Evolutionary conservation across 2,113 vertebrate genomes (phyloP).

Genomic region (Passer montanus): DNA sequence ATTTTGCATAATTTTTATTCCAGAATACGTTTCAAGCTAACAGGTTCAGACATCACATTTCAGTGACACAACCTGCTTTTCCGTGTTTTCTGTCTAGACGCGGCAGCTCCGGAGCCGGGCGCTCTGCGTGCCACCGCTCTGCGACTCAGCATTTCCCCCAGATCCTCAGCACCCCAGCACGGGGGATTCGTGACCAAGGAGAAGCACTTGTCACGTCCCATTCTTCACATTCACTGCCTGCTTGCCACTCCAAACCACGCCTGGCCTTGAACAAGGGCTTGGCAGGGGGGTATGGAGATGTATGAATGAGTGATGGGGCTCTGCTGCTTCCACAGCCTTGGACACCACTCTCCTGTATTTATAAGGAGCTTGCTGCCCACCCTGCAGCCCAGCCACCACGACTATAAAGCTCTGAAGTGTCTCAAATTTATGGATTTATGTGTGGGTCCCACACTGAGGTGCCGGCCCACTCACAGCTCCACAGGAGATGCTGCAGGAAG

Average conservation of each 20-base stretch:
- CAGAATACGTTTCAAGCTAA: conserved; percentile 63
- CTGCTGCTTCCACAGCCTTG: background rate
- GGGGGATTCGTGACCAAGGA: background rate
- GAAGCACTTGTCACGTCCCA: conserved; percentile 5
- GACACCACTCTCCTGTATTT: rapidly evolving
- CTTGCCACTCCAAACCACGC: background rate
- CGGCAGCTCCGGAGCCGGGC: background rate
- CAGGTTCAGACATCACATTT: conserved; percentile 58
- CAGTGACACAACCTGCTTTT: conserved; percentile 52
- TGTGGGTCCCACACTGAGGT: conserved; percentile 24
- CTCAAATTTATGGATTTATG: conserved; percentile 71
- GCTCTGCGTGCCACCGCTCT: background rate
- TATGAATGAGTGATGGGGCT: rapidly evolving
- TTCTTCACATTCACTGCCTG: background rate
- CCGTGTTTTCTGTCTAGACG: conserved; percentile 47
- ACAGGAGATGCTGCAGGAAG: conserved; percentile 5
- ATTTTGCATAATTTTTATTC: conserved; percentile 57
- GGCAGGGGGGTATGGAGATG: rapidly evolving
- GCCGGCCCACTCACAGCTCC: background rate
- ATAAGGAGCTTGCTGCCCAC: background rate
- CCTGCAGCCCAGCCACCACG: background rate
- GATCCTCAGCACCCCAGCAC: background rate
- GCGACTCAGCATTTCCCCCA: conserved; percentile 5
- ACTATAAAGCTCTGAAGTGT: conserved; percentile 45
- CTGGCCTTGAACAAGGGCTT: background rate